Base-by-base conservation (phyloP, 2,888 invertebrate genomes). In the Caenorhabditis sp. region DNA sequence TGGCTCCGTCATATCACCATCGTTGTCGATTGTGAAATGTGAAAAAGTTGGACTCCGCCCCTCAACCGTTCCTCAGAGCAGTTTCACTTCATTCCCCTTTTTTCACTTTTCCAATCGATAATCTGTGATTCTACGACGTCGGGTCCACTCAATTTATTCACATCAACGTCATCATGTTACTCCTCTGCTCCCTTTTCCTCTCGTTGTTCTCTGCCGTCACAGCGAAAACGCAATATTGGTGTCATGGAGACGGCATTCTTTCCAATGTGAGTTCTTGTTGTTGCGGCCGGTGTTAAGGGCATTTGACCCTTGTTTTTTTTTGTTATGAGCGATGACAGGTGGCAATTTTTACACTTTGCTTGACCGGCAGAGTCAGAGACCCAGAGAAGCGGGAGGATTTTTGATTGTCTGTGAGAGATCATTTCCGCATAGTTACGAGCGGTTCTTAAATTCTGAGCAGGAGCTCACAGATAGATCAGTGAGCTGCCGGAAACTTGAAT, bases 191-290 rank as follows among this genome's bases (percentile, higher is more conserved):
- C 35, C 2, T 9, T 3, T 11, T 35, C 32, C 24, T 24, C 5
- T 24, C 32, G 8, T 39, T 37, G 13, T 41, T 24, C n/a, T 20
- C 52, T 11, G 26, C 30, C 15, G 45, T 52, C 15, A 45, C 43
- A 8, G 20, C 73, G 30, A 73, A 73, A 53, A 59, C 68, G 32
- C 65, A 58, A 55, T 59, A 74, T 48, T 74, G 62, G 61, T 75
- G 75, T 52, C 63, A 75, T 70, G 75, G 75, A 26, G 70, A 75
- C 56, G 75, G 75, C 22, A 13, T 75, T 22, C 26, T 75, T 32
- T 61, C 63, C 37, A 75, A 70, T 58, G 75, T 75, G 50, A 68
- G 66, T 73, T 39, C 58, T 72, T 62, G 43, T 35, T 24, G 13
- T 17, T 13, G 17, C 32, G 22, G 17, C n/a, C n/a, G n/a, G n/a